Evolutionary conservation across 1,140 invertebrate genomes (phyloP), one percentile per base, ranked within the genome.

Genomic region (Atopsyche davidsoni): DNA sequence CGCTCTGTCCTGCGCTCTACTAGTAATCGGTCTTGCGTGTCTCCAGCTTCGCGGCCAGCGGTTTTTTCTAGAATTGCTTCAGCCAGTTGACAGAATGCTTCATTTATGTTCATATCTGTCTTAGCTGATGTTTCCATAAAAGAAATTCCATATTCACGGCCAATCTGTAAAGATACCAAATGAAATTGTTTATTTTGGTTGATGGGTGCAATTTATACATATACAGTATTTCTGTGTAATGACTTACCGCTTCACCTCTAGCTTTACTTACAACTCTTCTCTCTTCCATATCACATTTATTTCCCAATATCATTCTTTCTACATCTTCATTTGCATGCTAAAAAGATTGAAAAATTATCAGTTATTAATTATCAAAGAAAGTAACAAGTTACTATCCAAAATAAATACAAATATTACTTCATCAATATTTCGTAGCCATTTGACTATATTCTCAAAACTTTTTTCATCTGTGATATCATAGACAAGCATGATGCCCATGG

Each of bases 401-500:
- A n/a, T n/a, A n/a, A n/a, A 28, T n/a, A 7, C 24, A 14, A 39
- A 17, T 25, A 60, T 50, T 41, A 74, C 89, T 75, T 98, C 95
- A 69, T 98, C 94, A 67, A 98, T 98, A 75, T 98, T 98, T 64
- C 95, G 79, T 60, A 98, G 88, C 96, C 96, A 99, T 65, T 97
- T 98, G 59, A 95, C 91, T 57, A 98, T 98, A 69, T 98, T 98
- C 67, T 98, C 94, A 75, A 98, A 99, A 60, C 90, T 96, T 75
- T 96, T 98, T 63, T 93, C 89, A 75, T 96, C 95, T 40, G 94
- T 98, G 56, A 98, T 95, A 69, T 99, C 96, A 71, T 98, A 98
- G 7, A 98, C 94, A 55, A 98, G 79, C 92, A 98, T 98, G 36
- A 98, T 98, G 48, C 96, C 96, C 95, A 98, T 98, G 19, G 96